Conservation (phyloP, 2,113 vertebrate species). For the Lipophrys pholis region DNA sequence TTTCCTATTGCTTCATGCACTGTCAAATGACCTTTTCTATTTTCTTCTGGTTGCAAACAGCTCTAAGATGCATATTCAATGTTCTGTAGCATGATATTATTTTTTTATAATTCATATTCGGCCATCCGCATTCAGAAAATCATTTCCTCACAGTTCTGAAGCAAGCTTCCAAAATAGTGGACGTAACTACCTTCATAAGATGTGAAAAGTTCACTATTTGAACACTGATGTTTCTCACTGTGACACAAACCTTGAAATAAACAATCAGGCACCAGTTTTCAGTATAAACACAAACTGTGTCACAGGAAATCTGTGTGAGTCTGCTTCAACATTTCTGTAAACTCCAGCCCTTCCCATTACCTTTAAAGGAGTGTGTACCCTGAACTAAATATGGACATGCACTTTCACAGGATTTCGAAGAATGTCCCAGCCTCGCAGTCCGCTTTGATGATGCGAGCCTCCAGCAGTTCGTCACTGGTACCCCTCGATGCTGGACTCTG, state of each 20-base stretch:
- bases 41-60: too few species aligned
- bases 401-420: constrained; percentile 93
- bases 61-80: too few species aligned
- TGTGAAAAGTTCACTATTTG: too few species aligned
- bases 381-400: constrained; percentile 97
- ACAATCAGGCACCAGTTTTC: constrained; percentile 13
- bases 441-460: constrained; percentile 82
- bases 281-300: constrained; percentile 61
- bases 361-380: constrained; percentile 96
- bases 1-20: too few species aligned
- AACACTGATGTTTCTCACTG: not conserved
- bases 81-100: too few species aligned
- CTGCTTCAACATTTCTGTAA: constrained; percentile 84
- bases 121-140: too few species aligned
- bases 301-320: constrained; percentile 72
- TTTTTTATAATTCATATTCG: too few species aligned
- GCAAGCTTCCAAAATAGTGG: too few species aligned
- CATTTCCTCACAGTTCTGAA: too few species aligned
- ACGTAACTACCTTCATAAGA: too few species aligned
- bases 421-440: constrained; percentile 94
- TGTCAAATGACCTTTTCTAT: too few species aligned
- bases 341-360: constrained; percentile 87
- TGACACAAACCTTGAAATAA: constrained; percentile 15
- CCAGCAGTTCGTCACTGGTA: constrained; percentile 70
- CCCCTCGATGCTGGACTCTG: constrained; percentile 50